Base-by-base conservation (phyloP, 2,113 vertebrate genomes). In the Siphamia tubifer region DNA sequence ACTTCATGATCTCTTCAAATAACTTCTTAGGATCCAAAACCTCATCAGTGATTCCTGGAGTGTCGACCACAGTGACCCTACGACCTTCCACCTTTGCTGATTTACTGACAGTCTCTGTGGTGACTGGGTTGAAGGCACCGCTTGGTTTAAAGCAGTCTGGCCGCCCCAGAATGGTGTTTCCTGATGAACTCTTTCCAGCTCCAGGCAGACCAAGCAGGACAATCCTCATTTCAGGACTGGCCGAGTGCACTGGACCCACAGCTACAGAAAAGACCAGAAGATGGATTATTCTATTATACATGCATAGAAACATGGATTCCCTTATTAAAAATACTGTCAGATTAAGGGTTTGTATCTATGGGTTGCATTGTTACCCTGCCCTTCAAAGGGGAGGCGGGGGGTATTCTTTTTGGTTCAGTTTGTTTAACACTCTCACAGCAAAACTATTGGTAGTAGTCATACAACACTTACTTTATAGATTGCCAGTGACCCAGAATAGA, bases 81-180 rank as follows among this genome's bases (percentile, higher is more conserved):
- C 10, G 24, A 10, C 36, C 57, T 7, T 39, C 43, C 19, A 69
- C 65, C 6, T 0, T 1, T 0, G 23, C 73, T 13, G 51, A 32
- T 1, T 3, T 0, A 21, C 6, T 8, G 5, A 12, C 12, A 0
- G 7, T 2, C 9, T 39, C 5, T 0, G 2, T 17, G 4, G 3
- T 51, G 11, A 45, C 49, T 3, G 13, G 0, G 0, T 2, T 1
- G 31, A 76, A 69, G 19, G 6, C 10, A 32, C 24, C 9, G 2
- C 0, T 38, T 1, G 38, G 1, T 6, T 1, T 0, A 2, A 76
- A 76, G 4, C 1, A 0, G 0, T 24, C 1, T 20, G 24, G 44
- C n/a, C n/a, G n/a, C 10, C 73, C 44, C n/a, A 76, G 39, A 38
- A 65, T 44, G 62, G 38, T 35, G 62, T 65, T 65, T 16, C 48